phyloP scores from a whole-genome alignment of 1,140 invertebrate genomes.

The Scaptodrosophila lebanonensis region DNA sequence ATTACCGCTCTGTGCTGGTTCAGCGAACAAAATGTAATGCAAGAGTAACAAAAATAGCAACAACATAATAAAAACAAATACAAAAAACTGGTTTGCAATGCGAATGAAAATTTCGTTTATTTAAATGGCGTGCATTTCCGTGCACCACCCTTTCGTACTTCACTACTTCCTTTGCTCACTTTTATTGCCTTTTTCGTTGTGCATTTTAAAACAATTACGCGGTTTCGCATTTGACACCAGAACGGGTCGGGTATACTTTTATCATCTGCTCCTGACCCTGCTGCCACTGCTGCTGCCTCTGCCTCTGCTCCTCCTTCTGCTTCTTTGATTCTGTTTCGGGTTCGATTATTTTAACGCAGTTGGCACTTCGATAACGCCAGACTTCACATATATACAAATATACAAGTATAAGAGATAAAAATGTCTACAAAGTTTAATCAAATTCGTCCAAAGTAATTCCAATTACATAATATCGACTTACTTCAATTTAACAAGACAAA shows the following conservation, averaged over 20 bases:
- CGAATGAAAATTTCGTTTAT: slow-evolving; percentile 50
- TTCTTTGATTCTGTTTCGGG: slow-evolving; percentile 5
- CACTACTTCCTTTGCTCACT: slow-evolving; percentile 2
- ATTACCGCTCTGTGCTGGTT: too few species aligned
- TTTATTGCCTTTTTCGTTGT: slow-evolving; percentile 42
- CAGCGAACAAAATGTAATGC: too few species aligned
- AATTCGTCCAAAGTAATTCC: too few species aligned
- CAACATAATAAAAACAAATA: too few species aligned
- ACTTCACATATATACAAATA: too few species aligned
- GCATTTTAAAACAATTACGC: slow-evolving; percentile 73
- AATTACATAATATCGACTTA: too few species aligned
- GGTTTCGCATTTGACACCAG: slow-evolving; percentile 65
- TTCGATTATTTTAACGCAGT: slow-evolving; percentile 21
- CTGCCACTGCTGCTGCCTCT: slow-evolving; percentile 6
- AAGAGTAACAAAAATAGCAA: too few species aligned
- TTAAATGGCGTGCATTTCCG: slow-evolving; percentile 32
- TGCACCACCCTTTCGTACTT: background rate
- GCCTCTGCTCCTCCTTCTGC: slow-evolving; percentile 1
- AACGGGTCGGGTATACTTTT: slow-evolving; percentile 10
- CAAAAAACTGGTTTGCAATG: slow-evolving; percentile 3
- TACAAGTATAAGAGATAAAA: too few species aligned
- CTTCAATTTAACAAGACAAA: too few species aligned
- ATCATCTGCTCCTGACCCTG: background rate
- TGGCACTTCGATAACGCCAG: slow-evolving; percentile 47
- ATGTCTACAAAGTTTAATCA: too few species aligned